These are phyloP conservation scores for Naja naja DNA, from an alignment of 2,113 vertebrate genomes.

Conservation along the genomic window DNA sequence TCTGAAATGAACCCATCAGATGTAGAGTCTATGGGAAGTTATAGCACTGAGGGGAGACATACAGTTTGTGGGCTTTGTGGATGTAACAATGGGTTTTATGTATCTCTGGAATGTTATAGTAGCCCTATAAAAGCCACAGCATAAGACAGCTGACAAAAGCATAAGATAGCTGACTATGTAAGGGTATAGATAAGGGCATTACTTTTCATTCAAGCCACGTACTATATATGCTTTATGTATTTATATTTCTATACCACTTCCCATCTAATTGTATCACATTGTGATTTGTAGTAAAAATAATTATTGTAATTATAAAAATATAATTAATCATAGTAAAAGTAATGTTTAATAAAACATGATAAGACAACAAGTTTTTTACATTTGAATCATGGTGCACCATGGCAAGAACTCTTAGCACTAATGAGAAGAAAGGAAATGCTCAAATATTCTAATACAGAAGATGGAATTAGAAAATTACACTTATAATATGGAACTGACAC, in stretches of 20 bases:
- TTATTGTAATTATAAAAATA: background rate
- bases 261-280: background rate
- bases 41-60: too few relatives aligned
- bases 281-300: background rate
- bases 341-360: background rate
- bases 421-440: background rate
- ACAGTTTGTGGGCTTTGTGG: too few relatives aligned
- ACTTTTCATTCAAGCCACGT: background rate
- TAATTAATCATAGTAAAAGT: background rate
- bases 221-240: background rate
- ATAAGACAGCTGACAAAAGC: background rate
- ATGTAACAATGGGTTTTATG: background rate
- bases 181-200: background rate
- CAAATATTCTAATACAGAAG: background rate
- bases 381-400: background rate
- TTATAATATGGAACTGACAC: background rate
- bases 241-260: background rate
- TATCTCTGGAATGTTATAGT: background rate
- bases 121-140: background rate
- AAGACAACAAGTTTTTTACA: background rate
- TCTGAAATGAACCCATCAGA: too few relatives aligned
- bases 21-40: too few relatives aligned
- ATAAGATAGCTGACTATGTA: background rate
- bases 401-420: background rate
- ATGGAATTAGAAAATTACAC: background rate